These are phyloP conservation scores for Andrena marginata DNA, from an alignment of 2,888 invertebrate genomes.

Conservation along the genomic window DNA sequence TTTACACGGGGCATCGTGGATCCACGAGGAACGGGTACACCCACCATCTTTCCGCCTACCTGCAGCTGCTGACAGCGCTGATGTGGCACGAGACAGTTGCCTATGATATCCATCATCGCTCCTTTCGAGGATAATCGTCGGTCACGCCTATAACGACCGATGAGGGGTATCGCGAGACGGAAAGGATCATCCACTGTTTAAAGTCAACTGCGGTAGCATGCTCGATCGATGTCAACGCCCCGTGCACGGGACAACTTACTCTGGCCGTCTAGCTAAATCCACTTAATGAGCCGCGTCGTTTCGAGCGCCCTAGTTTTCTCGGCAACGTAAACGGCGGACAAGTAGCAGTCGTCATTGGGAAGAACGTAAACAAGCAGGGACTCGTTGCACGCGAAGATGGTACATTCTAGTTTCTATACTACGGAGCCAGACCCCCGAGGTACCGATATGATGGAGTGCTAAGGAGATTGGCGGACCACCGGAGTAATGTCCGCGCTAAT, in stretches of 20 bases:
- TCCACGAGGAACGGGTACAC: constrained; percentile 53
- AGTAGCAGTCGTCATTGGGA: constrained; percentile 1
- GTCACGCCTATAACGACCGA: constrained; percentile 77
- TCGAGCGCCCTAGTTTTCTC: neutral
- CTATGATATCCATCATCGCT: constrained; percentile 81
- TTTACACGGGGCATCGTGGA: constrained; percentile 29
- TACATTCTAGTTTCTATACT: constrained; percentile 59
- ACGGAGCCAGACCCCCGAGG: constrained; percentile 50
- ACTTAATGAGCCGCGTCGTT: neutral
- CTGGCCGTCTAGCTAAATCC: neutral
- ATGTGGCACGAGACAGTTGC: constrained; percentile 79
- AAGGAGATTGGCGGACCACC: constrained; percentile 86
- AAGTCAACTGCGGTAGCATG: constrained; percentile 15
- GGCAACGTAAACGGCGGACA: neutral
- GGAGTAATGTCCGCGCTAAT: constrained; percentile 86
- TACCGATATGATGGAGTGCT: constrained; percentile 81
- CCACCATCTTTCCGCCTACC: constrained; percentile 69
- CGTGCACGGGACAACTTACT: constrained; percentile 43
- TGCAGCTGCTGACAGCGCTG: constrained; percentile 79
- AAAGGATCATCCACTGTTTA: constrained; percentile 30
- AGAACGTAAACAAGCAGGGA: constrained; percentile 23
- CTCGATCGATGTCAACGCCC: constrained; percentile 33
- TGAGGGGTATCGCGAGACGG: constrained; percentile 43
- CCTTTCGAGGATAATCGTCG: constrained; percentile 78
- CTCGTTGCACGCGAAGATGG: constrained; percentile 30